phyloP scores from a whole-genome alignment of 2,113 vertebrate genomes.

The Vulpes vulpes region DNA sequence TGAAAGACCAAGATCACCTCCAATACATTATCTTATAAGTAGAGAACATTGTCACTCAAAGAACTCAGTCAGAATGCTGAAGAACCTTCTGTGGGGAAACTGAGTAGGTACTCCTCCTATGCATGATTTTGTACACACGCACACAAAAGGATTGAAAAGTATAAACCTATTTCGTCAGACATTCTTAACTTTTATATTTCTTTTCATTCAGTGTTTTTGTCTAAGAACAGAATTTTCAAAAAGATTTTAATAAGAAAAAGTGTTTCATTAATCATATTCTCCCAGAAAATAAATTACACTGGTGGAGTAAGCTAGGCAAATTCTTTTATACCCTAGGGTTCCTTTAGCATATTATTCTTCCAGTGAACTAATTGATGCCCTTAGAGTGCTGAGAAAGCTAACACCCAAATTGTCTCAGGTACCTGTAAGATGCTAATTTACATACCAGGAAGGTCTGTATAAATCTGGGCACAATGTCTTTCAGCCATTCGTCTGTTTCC shows the following conservation, averaged over 20 bases:
- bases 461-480: background rate
- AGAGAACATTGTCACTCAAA: background rate
- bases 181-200: background rate
- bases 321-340: background rate
- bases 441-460: background rate
- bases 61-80: background rate
- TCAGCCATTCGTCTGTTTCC: background rate
- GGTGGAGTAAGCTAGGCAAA: background rate
- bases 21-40: background rate
- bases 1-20: background rate
- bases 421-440: background rate
- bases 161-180: background rate
- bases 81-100: background rate
- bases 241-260: background rate
- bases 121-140: background rate
- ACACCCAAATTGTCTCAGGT: background rate
- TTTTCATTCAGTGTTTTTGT: conserved; percentile 2
- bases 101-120: background rate
- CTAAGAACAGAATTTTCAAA: background rate
- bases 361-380: background rate
- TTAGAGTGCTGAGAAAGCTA: background rate
- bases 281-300: background rate
- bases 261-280: background rate
- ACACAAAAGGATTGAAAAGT: background rate
- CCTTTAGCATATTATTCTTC: background rate